Evolutionary conservation across 1,140 invertebrate genomes (phyloP), one percentile per base, ranked within the genome.

Genomic region (Polypedilum vanderplanki): DNA sequence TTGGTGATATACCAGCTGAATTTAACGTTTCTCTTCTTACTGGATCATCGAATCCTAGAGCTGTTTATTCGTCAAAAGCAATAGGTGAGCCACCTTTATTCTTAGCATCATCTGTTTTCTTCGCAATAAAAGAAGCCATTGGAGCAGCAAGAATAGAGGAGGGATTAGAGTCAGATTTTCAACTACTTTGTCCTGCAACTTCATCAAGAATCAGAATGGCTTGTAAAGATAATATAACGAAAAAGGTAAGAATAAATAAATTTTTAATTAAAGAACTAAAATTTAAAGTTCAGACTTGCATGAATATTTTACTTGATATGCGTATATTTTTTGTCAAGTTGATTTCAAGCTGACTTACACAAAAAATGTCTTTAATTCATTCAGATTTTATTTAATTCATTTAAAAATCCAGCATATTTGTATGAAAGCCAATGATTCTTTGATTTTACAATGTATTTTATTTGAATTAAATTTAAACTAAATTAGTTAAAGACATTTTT

Each of bases 31-130:
- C 94, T 17, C 83, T 98, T 41, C 84, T 98, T 0, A 95, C 94
- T 83, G 92, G 93, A 20, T 88, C 90, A 41, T 87, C 91, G 1
- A 98, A 98, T 86, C 90, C 91, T 8, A 87, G 91, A 80, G 96
- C 95, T 73, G 91, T 98, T 7, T 98, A 93, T 82, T 98, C 96
- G 0, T 98, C 96, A 7, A 98, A 98, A 93, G 97, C 95, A 77
- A 91, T 98, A 73, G 97, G 96, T 3, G 97, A 98, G 83, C 96
- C 96, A 5, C 96, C 96, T 0, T 82, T 98, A 15, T 97, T 98
- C 79, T 85, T 97, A 74, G 93, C 95, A 0, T 87, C 90, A 20
- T 90, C 94, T 0, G 89, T 89, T 0, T 95, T 95, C 80, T 97
- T 95, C 83, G 96, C 96, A 5, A 93, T 97, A 67, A 92, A 91